Conservation (phyloP, 2,888 invertebrate species). For the Hetaerina titia region DNA sequence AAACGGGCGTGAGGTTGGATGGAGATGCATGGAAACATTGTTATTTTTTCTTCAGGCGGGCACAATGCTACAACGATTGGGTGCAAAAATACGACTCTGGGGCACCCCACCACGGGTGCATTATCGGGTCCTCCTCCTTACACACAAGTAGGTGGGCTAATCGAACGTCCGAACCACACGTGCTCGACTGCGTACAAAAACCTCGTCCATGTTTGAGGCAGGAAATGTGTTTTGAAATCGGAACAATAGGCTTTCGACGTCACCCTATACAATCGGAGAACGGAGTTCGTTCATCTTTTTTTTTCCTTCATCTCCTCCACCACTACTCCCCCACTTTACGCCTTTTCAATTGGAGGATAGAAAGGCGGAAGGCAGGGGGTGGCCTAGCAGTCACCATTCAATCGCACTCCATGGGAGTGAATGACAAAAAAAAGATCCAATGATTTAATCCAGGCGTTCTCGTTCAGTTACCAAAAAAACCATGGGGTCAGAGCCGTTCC, state of each 20-base stretch:
- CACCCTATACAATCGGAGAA: neutral
- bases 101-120: neutral
- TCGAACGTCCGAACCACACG: neutral
- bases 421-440: neutral
- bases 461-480: neutral
- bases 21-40: too few species aligned
- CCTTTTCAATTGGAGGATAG: neutral
- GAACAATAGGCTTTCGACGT: neutral
- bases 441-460: neutral
- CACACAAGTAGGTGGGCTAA: neutral
- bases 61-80: too few species aligned
- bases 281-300: too few species aligned
- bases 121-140: neutral
- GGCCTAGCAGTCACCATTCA: neutral
- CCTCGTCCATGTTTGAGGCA: neutral
- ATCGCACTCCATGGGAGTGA: neutral
- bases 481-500: neutral
- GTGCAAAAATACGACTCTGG: too few species aligned
- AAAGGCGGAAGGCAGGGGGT: neutral
- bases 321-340: neutral
- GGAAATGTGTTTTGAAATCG: neutral
- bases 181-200: neutral
- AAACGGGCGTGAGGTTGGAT: too few species aligned
- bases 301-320: too few species aligned
- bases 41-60: too few species aligned